Percentiles rank a stretch among this genome's conserved stretches.
Conservation (phyloP, 2,797 vertebrate genomes). For the Sarcophilus harrisii region DNA sequence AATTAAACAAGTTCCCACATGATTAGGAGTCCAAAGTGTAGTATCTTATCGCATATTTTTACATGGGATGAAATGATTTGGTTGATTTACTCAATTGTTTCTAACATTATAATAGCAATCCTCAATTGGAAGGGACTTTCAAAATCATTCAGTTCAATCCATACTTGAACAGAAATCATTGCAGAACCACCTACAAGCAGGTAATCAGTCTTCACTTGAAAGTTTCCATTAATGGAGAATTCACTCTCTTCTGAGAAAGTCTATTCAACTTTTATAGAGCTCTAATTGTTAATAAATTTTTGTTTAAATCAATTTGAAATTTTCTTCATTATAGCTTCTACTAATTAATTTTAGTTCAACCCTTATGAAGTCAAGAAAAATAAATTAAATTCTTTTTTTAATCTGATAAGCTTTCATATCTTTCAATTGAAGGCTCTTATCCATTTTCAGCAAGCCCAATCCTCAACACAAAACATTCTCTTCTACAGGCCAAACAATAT, state of each 20-base stretch:
- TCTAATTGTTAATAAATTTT: not conserved
- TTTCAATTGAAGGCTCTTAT: not conserved
- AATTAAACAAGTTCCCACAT: not conserved
- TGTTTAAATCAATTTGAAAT: not conserved
- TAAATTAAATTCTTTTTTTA: not conserved
- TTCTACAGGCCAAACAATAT: not conserved
- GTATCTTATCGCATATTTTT: not conserved
- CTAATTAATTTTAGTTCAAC: not conserved
- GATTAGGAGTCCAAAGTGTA: not conserved
- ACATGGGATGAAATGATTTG: not conserved
- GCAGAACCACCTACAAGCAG: not conserved
- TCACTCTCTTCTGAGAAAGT: not conserved
- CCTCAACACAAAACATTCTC: not conserved
- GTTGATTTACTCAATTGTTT: not conserved
- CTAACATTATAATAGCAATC: not conserved
- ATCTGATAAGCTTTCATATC: not conserved
- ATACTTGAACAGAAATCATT: not conserved
- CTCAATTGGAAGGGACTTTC: not conserved
- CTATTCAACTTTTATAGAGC: not conserved
- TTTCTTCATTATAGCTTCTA: not conserved
- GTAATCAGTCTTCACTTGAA: not conserved
- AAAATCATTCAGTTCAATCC: not conserved
- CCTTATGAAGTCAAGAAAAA: not conserved
- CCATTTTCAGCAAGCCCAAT: not conserved
- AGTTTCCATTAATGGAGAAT: not conserved